phyloP scores from a whole-genome alignment of 2,113 vertebrate species.

The Athene cunicularia region DNA sequence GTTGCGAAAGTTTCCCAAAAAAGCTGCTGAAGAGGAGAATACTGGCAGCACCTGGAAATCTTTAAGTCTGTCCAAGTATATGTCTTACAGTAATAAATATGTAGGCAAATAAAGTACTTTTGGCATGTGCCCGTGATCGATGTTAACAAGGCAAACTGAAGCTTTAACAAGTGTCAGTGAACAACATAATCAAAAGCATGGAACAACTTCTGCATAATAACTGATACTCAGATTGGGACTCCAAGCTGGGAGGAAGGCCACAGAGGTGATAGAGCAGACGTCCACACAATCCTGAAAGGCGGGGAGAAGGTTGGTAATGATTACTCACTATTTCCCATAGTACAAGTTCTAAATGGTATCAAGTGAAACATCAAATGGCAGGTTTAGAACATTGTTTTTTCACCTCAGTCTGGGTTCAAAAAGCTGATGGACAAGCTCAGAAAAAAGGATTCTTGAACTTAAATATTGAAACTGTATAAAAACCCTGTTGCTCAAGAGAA shows the following conservation, averaged over 20 bases:
- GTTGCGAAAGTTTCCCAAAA: neutral
- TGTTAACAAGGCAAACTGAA: slow-evolving; percentile 9
- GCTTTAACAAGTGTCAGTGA: neutral
- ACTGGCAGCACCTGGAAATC: slow-evolving; percentile 21
- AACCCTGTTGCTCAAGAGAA: neutral
- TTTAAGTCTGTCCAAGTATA: slow-evolving; percentile 11
- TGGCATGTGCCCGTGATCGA: neutral
- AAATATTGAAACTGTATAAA: neutral
- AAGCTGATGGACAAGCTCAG: neutral
- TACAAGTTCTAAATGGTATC: neutral
- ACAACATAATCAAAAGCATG: neutral
- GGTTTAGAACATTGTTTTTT: neutral
- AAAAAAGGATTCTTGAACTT: neutral
- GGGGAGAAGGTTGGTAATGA: neutral
- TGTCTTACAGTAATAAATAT: slow-evolving; percentile 29
- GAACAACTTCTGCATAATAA: neutral
- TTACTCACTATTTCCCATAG: neutral
- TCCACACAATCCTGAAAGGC: neutral
- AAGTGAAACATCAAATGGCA: neutral
- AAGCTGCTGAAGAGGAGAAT: slow-evolving; percentile 1
- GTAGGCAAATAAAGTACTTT: slow-evolving; percentile 18
- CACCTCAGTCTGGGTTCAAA: neutral
- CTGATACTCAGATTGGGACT: neutral
- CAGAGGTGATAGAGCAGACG: neutral
- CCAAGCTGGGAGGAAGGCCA: neutral